Evolutionary conservation across 1,140 invertebrate genomes (phyloP), one percentile per base, ranked within the genome.

Genomic region (Episyrphus balteatus): DNA sequence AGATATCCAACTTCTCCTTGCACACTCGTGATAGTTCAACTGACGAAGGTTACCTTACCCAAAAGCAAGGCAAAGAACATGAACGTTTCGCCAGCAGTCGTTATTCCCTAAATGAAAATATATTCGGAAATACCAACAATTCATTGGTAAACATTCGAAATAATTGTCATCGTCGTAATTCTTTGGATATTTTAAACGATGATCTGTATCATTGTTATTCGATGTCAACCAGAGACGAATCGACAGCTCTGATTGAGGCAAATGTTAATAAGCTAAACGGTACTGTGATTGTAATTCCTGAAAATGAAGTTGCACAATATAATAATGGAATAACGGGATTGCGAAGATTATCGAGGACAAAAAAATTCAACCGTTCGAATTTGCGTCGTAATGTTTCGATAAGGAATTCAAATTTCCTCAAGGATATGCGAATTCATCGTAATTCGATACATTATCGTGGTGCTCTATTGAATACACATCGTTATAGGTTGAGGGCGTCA

Each of bases 401-500:
- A 37, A 47, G 62, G 19, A 64, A 77, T 48, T 75, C 75, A n/a
- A 80, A 83, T 54, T 86, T 86, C 56, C 76, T 86, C 37, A 83
- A 80, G 58, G 79, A 86, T 58, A 79, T 87, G 53, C 76, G 78
- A 56, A 76, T 86, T 45, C 84, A 85, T 51, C 76, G 84, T 49
- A 84, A 86, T 62, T 87, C 84, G 0, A 78, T 92, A 33, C 84
- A 84, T 59, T 84, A 87, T 69, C 75, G 85, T 43, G 83, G 83
- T 12, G 85, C 84, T 19, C 83, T 85, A 68, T 66, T 88, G 13
- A 86, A 85, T 64, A 78, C 83, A 38, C 79, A 81, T 66, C 79
- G 89, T 51, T 92, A 92, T 66, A 76, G 83, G 41, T 69, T 92
- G 47, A 76, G 87, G 40, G 88, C 88, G 9, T 91, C 87, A 1